Evolutionary conservation across 2,113 vertebrate genomes (phyloP).

Genomic region (Macrotis lagotis): DNA sequence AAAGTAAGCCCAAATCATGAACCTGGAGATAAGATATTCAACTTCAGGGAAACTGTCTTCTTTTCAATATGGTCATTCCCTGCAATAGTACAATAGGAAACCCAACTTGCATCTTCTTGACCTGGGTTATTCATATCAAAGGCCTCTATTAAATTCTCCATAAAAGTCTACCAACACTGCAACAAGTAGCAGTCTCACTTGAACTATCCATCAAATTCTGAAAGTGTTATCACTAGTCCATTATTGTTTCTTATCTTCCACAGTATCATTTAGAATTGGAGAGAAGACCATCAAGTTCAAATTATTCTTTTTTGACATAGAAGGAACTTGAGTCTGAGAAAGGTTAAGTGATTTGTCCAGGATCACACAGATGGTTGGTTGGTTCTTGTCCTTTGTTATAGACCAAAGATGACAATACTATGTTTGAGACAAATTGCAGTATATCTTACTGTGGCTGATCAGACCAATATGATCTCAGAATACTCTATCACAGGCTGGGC

Average conservation of each 20-base stretch:
- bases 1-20: neutral
- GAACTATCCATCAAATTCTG: neutral
- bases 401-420: too few species aligned
- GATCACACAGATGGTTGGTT: too few species aligned
- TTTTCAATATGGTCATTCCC: neutral
- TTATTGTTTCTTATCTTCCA: neutral
- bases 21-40: neutral
- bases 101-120: neutral
- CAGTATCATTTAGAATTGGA: neutral
- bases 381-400: too few species aligned
- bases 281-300: neutral
- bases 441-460: too few species aligned
- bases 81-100: neutral
- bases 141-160: neutral
- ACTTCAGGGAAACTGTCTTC: neutral
- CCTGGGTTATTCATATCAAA: neutral
- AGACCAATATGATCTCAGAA: too few species aligned
- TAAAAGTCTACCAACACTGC: neutral
- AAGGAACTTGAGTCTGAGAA: neutral
- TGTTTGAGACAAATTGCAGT: too few species aligned
- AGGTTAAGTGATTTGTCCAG: neutral
- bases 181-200: neutral
- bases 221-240: neutral
- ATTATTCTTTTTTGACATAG: neutral
- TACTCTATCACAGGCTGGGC: too few species aligned